These are phyloP conservation scores for Pseudorhombus dupliciocellatus DNA, from an alignment of 2,113 vertebrate genomes.

Conservation along the genomic window DNA sequence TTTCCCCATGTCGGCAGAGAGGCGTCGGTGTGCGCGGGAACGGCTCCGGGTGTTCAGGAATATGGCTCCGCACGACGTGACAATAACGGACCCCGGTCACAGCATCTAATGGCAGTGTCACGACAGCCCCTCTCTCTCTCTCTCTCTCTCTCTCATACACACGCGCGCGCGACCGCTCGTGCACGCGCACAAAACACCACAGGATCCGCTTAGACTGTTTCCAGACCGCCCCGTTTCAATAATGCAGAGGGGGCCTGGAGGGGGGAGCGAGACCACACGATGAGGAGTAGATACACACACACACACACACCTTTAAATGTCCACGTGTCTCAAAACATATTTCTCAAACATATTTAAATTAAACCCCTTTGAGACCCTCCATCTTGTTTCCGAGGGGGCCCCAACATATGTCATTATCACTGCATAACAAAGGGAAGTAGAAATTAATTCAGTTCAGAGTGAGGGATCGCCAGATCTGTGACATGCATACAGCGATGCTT, in stretches of 20 bases:
- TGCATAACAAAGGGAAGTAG: too few relatives aligned
- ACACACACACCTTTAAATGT: too few relatives aligned
- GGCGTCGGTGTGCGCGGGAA: slow-evolving; percentile 6
- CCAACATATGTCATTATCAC: too few relatives aligned
- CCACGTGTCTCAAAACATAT: too few relatives aligned
- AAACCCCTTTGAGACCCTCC: too few relatives aligned
- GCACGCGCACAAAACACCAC: slow-evolving; percentile 30
- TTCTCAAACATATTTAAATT: too few relatives aligned
- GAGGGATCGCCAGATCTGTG: too few relatives aligned
- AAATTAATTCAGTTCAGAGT: too few relatives aligned
- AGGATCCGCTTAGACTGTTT: slow-evolving; percentile 70
- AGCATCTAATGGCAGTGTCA: slow-evolving; percentile 33
- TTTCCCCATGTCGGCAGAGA: slow-evolving; percentile 81
- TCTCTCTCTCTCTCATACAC: slow-evolving; percentile 2
- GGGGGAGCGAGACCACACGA: slow-evolving; percentile 56
- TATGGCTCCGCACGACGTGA: slow-evolving; percentile 24
- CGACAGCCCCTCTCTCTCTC: slow-evolving; percentile 33
- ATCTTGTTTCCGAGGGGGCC: too few relatives aligned
- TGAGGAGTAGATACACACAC: slow-evolving; percentile 8
- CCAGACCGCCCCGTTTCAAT: slow-evolving; percentile 80
- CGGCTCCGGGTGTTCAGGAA: not conserved
- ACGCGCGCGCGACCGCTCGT: not conserved
- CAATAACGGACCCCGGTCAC: slow-evolving; percentile 48
- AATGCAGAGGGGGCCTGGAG: slow-evolving; percentile 46
- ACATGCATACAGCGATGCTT: too few relatives aligned